phyloP scores from a whole-genome alignment of 2,888 invertebrate genomes.

The Electrophaes corylata region DNA sequence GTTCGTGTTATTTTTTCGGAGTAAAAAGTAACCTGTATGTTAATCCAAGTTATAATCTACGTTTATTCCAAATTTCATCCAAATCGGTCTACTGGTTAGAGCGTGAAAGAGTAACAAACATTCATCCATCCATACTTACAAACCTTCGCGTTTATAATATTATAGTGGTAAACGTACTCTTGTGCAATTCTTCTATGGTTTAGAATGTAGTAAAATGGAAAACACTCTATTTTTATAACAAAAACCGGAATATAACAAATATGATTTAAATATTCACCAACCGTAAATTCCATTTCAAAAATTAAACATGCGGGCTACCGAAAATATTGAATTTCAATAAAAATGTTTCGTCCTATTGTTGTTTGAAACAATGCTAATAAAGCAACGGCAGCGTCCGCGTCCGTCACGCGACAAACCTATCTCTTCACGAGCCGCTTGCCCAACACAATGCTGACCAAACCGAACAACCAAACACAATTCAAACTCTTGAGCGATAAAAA shows the following conservation, averaged over 20 bases:
- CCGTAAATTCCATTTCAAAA: neutral
- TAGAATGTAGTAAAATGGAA: too few species aligned
- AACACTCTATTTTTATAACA: too few species aligned
- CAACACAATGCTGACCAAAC: constrained; percentile 20
- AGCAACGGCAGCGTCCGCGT: constrained; percentile 13
- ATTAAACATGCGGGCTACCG: constrained; percentile 7
- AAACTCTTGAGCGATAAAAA: constrained; percentile 23
- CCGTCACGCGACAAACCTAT: constrained; percentile 31
- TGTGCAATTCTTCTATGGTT: too few species aligned
- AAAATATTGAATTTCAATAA: constrained; percentile 21
- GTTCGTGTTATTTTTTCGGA: too few species aligned
- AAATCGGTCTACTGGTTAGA: too few species aligned
- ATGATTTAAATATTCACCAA: neutral
- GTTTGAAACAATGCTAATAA: constrained; percentile 31
- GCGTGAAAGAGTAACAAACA: too few species aligned
- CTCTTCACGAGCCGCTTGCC: constrained; percentile 28
- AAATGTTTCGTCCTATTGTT: constrained; percentile 21
- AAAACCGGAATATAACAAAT: neutral
- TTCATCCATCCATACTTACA: too few species aligned
- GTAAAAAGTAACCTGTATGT: too few species aligned
- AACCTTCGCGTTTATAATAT: too few species aligned
- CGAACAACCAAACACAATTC: constrained; percentile 18
- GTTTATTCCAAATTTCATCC: too few species aligned
- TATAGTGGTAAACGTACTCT: too few species aligned
- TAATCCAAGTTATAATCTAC: too few species aligned